Base-by-base conservation (phyloP, 2,797 vertebrate genomes). In the Rhynchotus rufescens region DNA sequence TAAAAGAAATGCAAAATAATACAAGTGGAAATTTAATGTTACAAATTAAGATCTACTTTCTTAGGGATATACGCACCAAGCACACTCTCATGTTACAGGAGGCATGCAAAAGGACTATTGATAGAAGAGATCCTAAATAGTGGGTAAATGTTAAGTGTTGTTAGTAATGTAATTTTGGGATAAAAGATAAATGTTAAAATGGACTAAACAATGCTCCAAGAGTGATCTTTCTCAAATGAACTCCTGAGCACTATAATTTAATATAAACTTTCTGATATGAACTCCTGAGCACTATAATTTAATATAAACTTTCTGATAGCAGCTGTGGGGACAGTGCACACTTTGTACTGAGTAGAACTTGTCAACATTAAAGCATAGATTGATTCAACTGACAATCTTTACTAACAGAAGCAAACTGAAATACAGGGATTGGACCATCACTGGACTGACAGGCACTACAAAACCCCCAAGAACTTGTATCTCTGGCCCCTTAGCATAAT, bases 141-240 rank as follows among this genome's bases (percentile, higher is more conserved):
- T 15, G 22, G 4, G 19, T 36, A 89, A 86, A 73, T 86, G 91
- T 76, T 87, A 89, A 23, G 40, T 74, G 80, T 81, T 73, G 74
- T 93, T 94, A 95, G 92, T 90, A 92, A 68, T 57, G 8, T 52
- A 84, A 88, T 32, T 78, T 15, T 9, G 60, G 40, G 71, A 79
- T 87, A 84, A 61, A 85, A 86, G 54, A 28, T 22, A 77, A 93
- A 86, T 38, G 52, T 42, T 85, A 62, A 28, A 81, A 75, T 4
- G 68, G 47, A 44, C 14, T 65, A 28, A 79, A 54, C 15, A 90
- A 79, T 23, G n/a, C 34, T 44, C 25, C 30, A n/a, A 83, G 7
- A 90, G 80, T 2, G 30, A 65, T 56, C 54, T 66, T 47, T 76
- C 59, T 28, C 59, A 90, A 78, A 71, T 7, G 34, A 68, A 89